Evolutionary conservation across 2,113 vertebrate species (phyloP), one percentile per base, ranked within the genome.

Genomic region (Tylochromis polylepis): DNA sequence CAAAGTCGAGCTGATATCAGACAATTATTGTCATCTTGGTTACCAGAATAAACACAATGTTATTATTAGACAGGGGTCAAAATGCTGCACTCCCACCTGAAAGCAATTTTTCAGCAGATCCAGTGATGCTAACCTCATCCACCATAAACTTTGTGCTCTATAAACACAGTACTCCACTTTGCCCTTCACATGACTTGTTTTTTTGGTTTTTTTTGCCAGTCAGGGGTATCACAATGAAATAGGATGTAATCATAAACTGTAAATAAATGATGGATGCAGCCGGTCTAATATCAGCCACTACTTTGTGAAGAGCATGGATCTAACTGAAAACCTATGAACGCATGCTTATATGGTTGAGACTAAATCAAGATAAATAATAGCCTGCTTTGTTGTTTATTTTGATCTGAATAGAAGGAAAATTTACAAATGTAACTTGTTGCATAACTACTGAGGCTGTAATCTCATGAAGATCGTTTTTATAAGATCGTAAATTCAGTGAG

Each of bases 401-500:
- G 3, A 75, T 75, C 43, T 49, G 6, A 75, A 75, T 75, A 11
- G 24, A 1, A 75, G 6, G 6, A 5, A 20, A 49, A 49, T 75
- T 43, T 29, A 75, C 15, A 29, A 11, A 75, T 49, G 20, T 20
- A 51, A 75, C 70, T 51, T 75, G 43, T 11, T 49, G 70, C 43
- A 49, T 75, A 75, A 46, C 41, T 18, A 49, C 22, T 16, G 67
- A 72, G 22, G 41, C 70, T 31, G 24, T 51, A 31, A 31, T 77
- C 16, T 29, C 43, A 49, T 15, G 14, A 15, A 9, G 14, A 49
- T 16, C 3, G 15, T 77, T 51, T 75, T 51, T 20, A 1, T 31
- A 31, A 77, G 27, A 51, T 77, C 24, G 31, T 31, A 77, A 77
- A 77, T 77, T 49, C 10, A 77, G 10, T 31, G 43, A 77, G 24